Base-by-base conservation (phyloP, 2,797 vertebrate genomes). In the Siniperca scherzeri region DNA sequence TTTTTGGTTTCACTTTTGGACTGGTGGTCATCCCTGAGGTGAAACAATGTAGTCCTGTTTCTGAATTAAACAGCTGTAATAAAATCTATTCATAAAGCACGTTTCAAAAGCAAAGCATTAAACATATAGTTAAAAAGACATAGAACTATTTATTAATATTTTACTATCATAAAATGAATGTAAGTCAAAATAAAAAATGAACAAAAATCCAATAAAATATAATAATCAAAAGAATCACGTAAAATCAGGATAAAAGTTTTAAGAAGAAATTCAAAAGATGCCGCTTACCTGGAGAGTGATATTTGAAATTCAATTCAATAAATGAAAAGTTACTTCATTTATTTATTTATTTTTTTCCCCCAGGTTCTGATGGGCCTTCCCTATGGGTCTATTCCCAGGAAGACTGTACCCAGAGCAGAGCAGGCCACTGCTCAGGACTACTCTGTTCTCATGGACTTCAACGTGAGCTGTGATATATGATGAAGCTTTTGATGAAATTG, bases 1-100 rank as follows among this genome's bases (percentile, higher is more conserved):
- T 99, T 52, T 99, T 99, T 82, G 97, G 98, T 14, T 96, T 99
- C 88, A 99, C 98, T 69, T 99, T 99, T 93, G 99, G 99, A 70
- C 94, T 99, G 59, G 97, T 99, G 86, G 98, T 99, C 82, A 98
- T 99, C 87, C 98, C 99, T 77, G 99, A 99, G 97, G 99, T 99
- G 89, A 95, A 85, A 57, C 30, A 14, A 19, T 17, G 12, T 6
- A 13, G 1, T 30, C 46, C 3, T 38, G 21, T 44, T 48, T 53
- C 59, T 74, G 40, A 44, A 66, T n/a, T n/a, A 13, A 21, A 52
- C 66, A 30, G 1, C 11, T 61, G 40, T 22, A 27, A 55, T 42
- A 33, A 17, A 67, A 74, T 40, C 1, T 8, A 27, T 12, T 50
- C 0, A 30, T 21, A 3, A 9, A 7, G 5, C 13, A 40, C 16